Evolutionary conservation across 2,113 vertebrate genomes (phyloP).

Genomic region (Agapornis roseicollis): DNA sequence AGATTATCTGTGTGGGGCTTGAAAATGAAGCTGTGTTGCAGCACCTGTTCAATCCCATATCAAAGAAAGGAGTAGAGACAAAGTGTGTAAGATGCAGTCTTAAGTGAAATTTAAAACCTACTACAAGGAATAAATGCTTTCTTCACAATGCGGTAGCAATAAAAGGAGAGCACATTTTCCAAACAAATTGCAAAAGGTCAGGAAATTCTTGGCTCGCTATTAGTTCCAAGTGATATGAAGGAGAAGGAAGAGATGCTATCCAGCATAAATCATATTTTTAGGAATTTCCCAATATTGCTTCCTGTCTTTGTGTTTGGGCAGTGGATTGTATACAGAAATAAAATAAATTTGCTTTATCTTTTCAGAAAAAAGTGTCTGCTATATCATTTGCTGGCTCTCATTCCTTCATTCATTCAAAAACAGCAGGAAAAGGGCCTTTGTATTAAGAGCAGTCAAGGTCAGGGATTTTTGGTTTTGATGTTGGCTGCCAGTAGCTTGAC

Average conservation of each 20-base stretch:
- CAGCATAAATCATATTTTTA: constrained; percentile 23
- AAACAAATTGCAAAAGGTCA: not conserved
- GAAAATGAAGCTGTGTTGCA: not conserved
- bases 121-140: not conserved
- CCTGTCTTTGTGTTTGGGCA: constrained; percentile 20
- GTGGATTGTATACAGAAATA: constrained; percentile 4
- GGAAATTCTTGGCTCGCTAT: not conserved
- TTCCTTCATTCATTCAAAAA: not conserved
- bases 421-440: constrained; percentile 61
- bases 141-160: not conserved
- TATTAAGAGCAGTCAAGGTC: constrained; percentile 47
- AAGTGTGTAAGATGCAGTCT: not conserved
- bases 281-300: constrained; percentile 38
- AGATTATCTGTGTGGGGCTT: not conserved
- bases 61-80: not conserved
- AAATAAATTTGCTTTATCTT: constrained; percentile 36
- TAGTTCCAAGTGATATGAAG: constrained; percentile 10
- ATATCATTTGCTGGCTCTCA: not conserved
- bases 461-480: constrained; percentile 27
- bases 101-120: not conserved
- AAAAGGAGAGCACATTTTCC: not conserved
- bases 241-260: constrained; percentile 8
- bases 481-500: not conserved
- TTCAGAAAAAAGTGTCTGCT: constrained; percentile 35
- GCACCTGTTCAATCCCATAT: not conserved